phyloP scores from a whole-genome alignment of 2,113 vertebrate genomes.

The Sapajus apella region DNA sequence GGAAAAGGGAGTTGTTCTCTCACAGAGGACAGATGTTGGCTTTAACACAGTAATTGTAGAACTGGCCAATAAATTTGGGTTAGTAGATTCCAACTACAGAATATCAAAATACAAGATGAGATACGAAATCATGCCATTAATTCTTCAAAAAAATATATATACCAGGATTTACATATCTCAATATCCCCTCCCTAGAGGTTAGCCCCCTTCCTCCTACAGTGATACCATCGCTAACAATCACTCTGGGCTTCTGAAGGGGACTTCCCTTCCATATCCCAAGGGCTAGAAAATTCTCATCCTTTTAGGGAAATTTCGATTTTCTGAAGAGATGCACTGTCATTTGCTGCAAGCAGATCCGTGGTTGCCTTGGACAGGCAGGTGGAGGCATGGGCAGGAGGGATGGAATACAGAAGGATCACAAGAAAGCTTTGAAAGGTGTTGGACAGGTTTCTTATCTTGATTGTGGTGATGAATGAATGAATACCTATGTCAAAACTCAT shows the following conservation, averaged over 20 bases:
- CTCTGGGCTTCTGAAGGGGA: neutral
- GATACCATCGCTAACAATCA: neutral
- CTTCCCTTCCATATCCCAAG: neutral
- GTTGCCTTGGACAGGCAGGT: neutral
- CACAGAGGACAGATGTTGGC: neutral
- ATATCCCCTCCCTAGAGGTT: neutral
- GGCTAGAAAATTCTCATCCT: neutral
- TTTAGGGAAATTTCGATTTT: neutral
- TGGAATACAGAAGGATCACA: neutral
- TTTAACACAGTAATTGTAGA: neutral
- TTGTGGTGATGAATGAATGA: neutral
- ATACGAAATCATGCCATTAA: neutral
- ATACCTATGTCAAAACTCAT: neutral
- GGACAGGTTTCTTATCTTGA: neutral
- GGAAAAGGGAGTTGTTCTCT: neutral
- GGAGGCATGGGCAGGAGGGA: neutral
- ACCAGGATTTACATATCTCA: neutral
- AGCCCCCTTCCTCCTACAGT: accelerated
- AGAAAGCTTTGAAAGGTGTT: neutral
- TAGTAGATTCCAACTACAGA: neutral
- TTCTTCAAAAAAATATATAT: neutral
- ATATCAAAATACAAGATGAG: neutral
- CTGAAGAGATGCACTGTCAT: neutral
- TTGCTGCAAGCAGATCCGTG: neutral
- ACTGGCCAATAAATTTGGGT: neutral